Base-by-base conservation (phyloP, 2,888 invertebrate genomes). In the Cephalotes varians region DNA sequence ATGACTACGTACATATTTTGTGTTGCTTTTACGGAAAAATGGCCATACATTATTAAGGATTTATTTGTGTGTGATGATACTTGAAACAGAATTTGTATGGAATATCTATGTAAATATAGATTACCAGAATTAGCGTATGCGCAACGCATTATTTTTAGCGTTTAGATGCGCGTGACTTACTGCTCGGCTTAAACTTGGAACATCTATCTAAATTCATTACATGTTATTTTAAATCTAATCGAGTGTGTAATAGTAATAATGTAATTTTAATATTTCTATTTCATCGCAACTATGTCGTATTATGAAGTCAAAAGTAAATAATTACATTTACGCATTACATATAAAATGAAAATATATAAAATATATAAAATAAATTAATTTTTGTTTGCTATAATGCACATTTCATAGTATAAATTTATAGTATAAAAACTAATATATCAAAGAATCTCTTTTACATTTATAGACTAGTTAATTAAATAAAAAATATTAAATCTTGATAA, bases 101-200 rank as follows among this genome's bases (percentile, higher is more conserved):
- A 79, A 67, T 51, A 37, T n/a, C 12, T 64, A 71, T 83, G 65
- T 71, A 90, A 90, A 90, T 90, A 90, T 71, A 71, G 88, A 88
- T 76, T 83, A 81, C 77, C 85, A 67, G 73, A 87, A 88, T 88
- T 88, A 90, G 90, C 84, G 40, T 40, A 65, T 81, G 64, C 80
- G 87, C 84, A 87, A 85, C 44, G 69, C 44, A 87, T 85, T 90
- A 90, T 90, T 90, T 90, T 90, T 88, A 90, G 84, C 86, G n/a
- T 81, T 54, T 69, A 56, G 69, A 72, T 69, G 79, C 77, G 73
- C 82, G 82, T 73, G 82, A 54, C 72, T 81, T 83, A 2, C 7
- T 18, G n/a, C 34, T 84, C 56, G 31, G 51, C 82, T 77, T 88
- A 83, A 85, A 85, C 56, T 83, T 67, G 74, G 83, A 88, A 82